Conservation (phyloP, 2,797 vertebrate genomes). For the Okamejei kenojei region DNA sequence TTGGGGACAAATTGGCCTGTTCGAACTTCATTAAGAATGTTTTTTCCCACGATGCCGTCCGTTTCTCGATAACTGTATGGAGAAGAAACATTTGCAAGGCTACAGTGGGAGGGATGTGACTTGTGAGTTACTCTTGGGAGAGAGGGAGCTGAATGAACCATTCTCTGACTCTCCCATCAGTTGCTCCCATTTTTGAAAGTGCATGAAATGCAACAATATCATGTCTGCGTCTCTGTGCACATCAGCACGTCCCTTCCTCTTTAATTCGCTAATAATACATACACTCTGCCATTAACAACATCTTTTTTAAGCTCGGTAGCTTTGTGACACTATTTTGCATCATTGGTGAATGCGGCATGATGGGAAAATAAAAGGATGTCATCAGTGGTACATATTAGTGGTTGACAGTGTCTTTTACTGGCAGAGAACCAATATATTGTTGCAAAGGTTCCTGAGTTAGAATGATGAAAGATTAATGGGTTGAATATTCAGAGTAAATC, state of each 20-base stretch:
- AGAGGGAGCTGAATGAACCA: too few relatives aligned
- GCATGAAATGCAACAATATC: neutral
- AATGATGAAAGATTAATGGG: neutral
- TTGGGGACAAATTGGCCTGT: too few relatives aligned
- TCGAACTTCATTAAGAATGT: too few relatives aligned
- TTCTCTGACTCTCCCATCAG: neutral
- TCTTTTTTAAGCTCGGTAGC: neutral
- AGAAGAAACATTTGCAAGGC: too few relatives aligned
- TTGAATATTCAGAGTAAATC: conserved; percentile 16
- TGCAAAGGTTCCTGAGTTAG: conserved; percentile 21
- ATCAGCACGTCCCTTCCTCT: neutral
- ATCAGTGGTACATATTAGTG: neutral
- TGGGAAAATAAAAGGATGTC: conserved; percentile 1
- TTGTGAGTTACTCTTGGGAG: too few relatives aligned
- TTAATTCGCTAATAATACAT: conserved; percentile 6
- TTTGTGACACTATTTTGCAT: conserved; percentile 7
- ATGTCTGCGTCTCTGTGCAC: neutral
- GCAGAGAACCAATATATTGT: neutral
- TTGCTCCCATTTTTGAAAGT: too few relatives aligned
- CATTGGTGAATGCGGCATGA: neutral
- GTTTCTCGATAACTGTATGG: too few relatives aligned
- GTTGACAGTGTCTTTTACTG: neutral
- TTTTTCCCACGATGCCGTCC: too few relatives aligned
- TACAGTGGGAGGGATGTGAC: too few relatives aligned
- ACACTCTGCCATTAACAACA: neutral